Percentiles rank a stretch among this genome's conserved stretches.
Conservation (phyloP, 1,140 invertebrate genomes). For the Melipona quadrifasciata region DNA sequence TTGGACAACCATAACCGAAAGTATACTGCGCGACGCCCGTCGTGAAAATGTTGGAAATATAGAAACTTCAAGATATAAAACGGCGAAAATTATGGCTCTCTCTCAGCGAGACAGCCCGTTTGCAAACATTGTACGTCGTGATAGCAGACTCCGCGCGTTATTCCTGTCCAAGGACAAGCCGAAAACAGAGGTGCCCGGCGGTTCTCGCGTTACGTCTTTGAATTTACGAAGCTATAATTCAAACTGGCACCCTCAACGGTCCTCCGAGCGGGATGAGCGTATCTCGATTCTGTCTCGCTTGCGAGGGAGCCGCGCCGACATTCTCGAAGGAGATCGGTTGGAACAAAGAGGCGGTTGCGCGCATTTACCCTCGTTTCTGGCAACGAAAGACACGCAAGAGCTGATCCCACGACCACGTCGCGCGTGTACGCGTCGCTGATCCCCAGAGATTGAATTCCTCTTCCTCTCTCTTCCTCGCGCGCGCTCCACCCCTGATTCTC, state of each 20-base stretch:
- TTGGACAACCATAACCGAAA: no score
- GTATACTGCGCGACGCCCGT: no score
- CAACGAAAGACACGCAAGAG: slow-evolving; percentile 30
- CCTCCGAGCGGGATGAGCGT: slow-evolving; percentile 29
- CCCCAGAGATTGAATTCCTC: slow-evolving; percentile 30
- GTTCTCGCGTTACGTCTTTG: slow-evolving; percentile 65
- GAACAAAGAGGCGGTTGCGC: slow-evolving; percentile 54
- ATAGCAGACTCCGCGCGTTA: not conserved
- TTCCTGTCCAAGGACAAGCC: slow-evolving; percentile 50
- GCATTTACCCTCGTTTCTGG: slow-evolving; percentile 40
- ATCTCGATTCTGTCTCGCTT: slow-evolving; percentile 10
- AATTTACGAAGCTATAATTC: slow-evolving; percentile 73
- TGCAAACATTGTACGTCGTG: not conserved
- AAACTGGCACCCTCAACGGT: slow-evolving; percentile 56
- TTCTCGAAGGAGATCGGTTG: not conserved
- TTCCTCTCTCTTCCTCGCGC: not conserved
- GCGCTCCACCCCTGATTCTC: no score
- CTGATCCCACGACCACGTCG: slow-evolving; percentile 33
- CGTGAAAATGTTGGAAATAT: no score
- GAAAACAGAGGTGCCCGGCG: slow-evolving; percentile 40
- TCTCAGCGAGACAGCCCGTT: not conserved
- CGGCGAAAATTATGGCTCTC: not conserved
- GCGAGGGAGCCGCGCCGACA: not conserved
- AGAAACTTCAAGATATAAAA: not conserved
- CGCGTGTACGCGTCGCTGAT: slow-evolving; percentile 16